Base-by-base conservation (phyloP, 2,888 invertebrate species). In the Zaprionus bogoriensis region DNA sequence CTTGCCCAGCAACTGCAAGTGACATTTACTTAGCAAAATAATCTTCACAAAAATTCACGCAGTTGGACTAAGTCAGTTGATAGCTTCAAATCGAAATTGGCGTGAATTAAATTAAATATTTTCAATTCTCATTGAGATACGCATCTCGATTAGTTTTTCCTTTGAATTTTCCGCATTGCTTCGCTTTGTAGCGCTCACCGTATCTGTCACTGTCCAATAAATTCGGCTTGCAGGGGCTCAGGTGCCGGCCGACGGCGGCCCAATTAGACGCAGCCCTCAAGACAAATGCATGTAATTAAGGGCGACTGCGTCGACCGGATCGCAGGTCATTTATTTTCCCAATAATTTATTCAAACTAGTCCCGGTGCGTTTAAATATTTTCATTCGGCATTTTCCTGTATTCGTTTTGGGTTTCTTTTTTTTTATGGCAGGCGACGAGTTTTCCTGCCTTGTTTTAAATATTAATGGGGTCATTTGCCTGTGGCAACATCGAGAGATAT, bases 391-490 rank as follows among this genome's bases (percentile, higher is more conserved):
- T 46, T 53, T 41, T 44, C 27, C 48, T 36, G 12, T 12, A 6
- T 32, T 32, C 14, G 14, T 36, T 17, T 32, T 17, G 14, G 32
- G 14, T 36, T 36, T 36, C 2, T 39, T 39, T 14, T 27, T 53
- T 46, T 61, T 55, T 20, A 51, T 42, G 23, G 28, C 61, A 63
- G 14, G 47, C 55, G 42, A 60, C 51, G 54, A 44, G 39, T 60
- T 53, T 45, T 45, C 30, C 45, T 42, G 9, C 30, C n/a, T 19
- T 27, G 36, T 63, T 60, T 64, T 22, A 77, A 78, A 84, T 77
- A 67, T 82, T 84, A 84, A 82, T 82, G 75, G 75, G 82, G 66
- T 84, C 85, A 75, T 81, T 84, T 84, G 79, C 82, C 82, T 64
- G 54, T 17, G 48, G 46, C 42, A 14, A 9, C 4, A 36, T 1